Percentiles rank a stretch among this genome's conserved stretches.
phyloP scores from a whole-genome alignment of 2,113 vertebrate species.

The Heterotis niloticus region DNA sequence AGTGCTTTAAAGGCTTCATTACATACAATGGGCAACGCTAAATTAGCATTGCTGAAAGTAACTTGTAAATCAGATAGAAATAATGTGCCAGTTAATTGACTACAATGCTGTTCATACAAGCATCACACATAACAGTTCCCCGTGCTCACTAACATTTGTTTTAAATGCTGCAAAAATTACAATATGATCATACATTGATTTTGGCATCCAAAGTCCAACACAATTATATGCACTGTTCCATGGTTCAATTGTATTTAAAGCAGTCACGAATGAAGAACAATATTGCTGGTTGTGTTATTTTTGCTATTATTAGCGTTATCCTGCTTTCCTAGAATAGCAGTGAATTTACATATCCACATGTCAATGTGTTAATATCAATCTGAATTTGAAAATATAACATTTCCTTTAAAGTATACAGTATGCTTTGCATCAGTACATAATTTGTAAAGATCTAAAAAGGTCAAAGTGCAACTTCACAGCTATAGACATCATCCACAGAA shows the following conservation, averaged over 20 bases:
- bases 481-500: neutral
- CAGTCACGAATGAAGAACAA: neutral
- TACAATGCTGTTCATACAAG: neutral
- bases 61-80: constrained; percentile 1
- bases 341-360: neutral
- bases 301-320: neutral
- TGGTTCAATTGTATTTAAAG: neutral
- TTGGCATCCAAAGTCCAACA: no score
- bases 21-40: neutral
- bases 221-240: neutral
- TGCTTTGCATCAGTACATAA: no score
- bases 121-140: neutral
- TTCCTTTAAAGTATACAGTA: neutral
- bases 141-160: neutral
- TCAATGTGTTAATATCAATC: no score
- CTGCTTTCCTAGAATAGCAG: neutral
- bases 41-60: neutral
- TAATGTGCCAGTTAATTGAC: constrained; percentile 4
- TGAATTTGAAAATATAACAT: neutral
- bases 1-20: neutral
- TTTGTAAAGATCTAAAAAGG: no score
- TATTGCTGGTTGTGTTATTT: neutral
- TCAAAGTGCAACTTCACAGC: no score
- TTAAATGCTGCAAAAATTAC: neutral
- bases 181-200: no score